Evolutionary conservation across 2,113 vertebrate species (phyloP).

Genomic region (Scophthalmus maximus): DNA sequence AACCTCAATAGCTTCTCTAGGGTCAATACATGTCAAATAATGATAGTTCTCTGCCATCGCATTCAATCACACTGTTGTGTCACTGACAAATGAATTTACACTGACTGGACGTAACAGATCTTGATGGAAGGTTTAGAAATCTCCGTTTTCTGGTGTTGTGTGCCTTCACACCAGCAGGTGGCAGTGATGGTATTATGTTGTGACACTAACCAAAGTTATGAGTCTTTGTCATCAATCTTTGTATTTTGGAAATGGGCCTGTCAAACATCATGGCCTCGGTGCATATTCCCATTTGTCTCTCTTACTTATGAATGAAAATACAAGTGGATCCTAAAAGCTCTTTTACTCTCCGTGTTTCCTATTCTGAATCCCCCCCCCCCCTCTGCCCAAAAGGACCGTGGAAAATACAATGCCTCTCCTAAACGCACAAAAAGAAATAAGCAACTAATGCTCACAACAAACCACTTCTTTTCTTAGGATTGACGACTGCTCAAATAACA

Average conservation of each 20-base stretch:
- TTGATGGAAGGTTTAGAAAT: background rate
- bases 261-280: background rate
- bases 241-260: background rate
- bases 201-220: background rate
- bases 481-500: background rate
- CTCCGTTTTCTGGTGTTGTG: background rate
- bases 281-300: background rate
- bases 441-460: background rate
- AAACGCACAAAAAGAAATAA: background rate
- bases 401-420: background rate
- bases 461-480: background rate
- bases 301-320: background rate
- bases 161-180: constrained; percentile 41
- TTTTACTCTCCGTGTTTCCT: background rate
- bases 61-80: background rate
- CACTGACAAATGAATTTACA: background rate
- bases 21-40: background rate
- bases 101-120: background rate
- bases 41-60: background rate
- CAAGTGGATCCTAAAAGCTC: background rate
- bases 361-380: background rate
- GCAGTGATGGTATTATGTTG: constrained; percentile 26
- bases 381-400: constrained; percentile 6
- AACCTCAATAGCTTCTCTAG: background rate
- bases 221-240: background rate